Evolutionary conservation across 2,113 vertebrate species (phyloP), one percentile per base, ranked within the genome.

Genomic region (Rutilus rutilus): DNA sequence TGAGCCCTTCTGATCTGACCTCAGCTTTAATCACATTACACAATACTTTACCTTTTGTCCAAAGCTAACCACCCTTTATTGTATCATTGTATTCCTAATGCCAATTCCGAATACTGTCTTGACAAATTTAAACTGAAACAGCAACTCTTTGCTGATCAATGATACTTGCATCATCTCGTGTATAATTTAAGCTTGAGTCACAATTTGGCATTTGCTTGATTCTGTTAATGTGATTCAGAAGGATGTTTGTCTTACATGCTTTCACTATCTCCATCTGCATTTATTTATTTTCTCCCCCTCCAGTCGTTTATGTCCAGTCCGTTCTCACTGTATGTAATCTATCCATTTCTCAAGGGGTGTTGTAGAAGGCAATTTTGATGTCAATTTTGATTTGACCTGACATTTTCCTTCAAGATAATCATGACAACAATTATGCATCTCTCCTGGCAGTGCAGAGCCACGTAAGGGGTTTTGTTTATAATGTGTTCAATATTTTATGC

Each of bases 131-230:
- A 82, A 73, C 69, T 73, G 60, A 36, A 88, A 73, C 11, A 82
- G 73, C 45, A 64, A 5, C 12, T 86, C 45, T 88, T 88, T 86
- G 39, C 33, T 84, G 64, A 84, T 91, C 89, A 81, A 87, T 89
- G 65, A 59, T 84, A 80, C 91, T 85, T 81, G 27, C 27, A 83
- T 90, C 60, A 87, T 82, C 75, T 47, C 67, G 54, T 17, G 15
- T 79, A 85, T 82, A 33, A 9, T 50, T 60, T 50, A 65, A 78
- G 65, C 21, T 57, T 74, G 57, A 85, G 64, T 39, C 12, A 50
- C 73, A 84, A n/a, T 86, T 64, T 76, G 85, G 59, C 52, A 90
- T 88, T 90, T 87, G 81, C 64, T 86, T 50, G 75, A 87, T 81
- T 87, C 86, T 47, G 21, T 78, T 78, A 78, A 77, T 86, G 54